phyloP scores from a whole-genome alignment of 1,140 invertebrate genomes.

The Diabrotica virgifera region DNA sequence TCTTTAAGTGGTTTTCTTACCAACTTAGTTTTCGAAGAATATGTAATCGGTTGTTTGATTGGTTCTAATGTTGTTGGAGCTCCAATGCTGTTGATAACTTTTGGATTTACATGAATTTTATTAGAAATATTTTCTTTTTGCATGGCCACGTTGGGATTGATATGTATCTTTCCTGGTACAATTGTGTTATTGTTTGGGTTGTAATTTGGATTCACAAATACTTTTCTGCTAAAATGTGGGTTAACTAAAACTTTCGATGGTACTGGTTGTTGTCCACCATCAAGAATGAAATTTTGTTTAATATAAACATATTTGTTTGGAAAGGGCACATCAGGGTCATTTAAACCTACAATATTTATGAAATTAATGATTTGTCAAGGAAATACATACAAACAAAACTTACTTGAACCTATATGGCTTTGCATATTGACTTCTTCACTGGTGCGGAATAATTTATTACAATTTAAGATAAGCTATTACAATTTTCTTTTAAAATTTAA shows the following conservation, averaged over 20 bases:
- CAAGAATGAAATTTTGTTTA: conserved; percentile 29
- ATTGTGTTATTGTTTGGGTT: neutral
- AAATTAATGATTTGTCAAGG: too few relatives aligned
- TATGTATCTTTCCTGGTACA: conserved; percentile 23
- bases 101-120: conserved; percentile 9
- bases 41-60: conserved; percentile 17
- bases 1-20: neutral
- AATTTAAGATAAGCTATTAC: too few relatives aligned
- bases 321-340: neutral
- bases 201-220: conserved; percentile 44
- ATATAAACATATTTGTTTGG: conserved; percentile 29
- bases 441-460: too few relatives aligned
- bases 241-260: conserved; percentile 39
- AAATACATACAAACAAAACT: too few relatives aligned
- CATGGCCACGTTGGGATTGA: conserved; percentile 31
- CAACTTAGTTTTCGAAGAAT: conserved; percentile 5
- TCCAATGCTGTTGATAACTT: conserved; percentile 19
- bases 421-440: too few relatives aligned
- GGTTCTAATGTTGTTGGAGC: conserved; percentile 38
- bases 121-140: conserved; percentile 16
- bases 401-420: too few relatives aligned
- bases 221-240: conserved; percentile 41
- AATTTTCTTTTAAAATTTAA: too few relatives aligned
- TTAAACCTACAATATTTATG: neutral
- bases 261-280: neutral